These are phyloP conservation scores for Ameiurus melas DNA, from an alignment of 2,113 vertebrate species.

Conservation along the genomic window DNA sequence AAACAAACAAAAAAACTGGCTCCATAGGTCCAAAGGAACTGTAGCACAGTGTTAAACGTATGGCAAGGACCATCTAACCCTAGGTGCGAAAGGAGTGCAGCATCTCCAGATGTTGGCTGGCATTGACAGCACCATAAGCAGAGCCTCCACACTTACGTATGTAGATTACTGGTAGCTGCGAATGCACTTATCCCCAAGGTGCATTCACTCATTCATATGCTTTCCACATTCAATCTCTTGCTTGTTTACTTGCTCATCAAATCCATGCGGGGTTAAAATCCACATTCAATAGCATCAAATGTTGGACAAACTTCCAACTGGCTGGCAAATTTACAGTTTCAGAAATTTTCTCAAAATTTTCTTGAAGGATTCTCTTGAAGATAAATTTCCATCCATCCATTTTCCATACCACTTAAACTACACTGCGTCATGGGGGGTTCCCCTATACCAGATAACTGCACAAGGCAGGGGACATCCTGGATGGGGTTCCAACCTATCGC, in stretches of 20 bases:
- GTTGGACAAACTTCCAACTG: not conserved
- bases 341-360: not conserved
- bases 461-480: no score
- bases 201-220: not conserved
- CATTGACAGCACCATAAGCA: slow-evolving; percentile 47
- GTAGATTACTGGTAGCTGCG: slow-evolving; percentile 35
- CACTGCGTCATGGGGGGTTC: no score
- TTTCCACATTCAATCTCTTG: slow-evolving; percentile 1
- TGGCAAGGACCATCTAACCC: not conserved
- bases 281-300: not conserved
- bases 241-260: not conserved
- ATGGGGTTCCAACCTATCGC: no score
- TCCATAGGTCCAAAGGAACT: not conserved
- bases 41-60: not conserved
- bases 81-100: not conserved
- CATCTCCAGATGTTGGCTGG: slow-evolving; percentile 54
- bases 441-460: no score
- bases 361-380: not conserved
- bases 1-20: not conserved
- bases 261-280: not conserved
- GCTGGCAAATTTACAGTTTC: not conserved
- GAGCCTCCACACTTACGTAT: slow-evolving; percentile 25
- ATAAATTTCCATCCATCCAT: no score
- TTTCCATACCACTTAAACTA: no score
- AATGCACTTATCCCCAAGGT: not conserved